Evolutionary conservation across 1,140 invertebrate genomes (phyloP), one percentile per base, ranked within the genome.

Genomic region (Drosophila virilis): DNA sequence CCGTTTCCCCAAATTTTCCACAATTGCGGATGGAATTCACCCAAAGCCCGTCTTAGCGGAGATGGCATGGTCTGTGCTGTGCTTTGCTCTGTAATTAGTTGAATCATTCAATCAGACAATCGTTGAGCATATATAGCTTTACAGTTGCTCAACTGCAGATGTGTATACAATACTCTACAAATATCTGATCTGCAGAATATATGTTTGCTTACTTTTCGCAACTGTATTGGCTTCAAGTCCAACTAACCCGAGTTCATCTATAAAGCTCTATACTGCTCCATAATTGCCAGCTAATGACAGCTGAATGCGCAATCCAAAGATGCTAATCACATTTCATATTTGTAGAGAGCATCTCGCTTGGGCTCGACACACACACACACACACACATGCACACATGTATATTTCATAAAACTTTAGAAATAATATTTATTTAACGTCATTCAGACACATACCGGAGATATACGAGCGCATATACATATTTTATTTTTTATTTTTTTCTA

Each of bases 381-480:
- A n/a, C n/a, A 64, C 22, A 28, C 22, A 28, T 28, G 22, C 22
- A n/a, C n/a, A n/a, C n/a, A 64, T 15, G 55, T 57, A 64, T 61
- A 61, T 45, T 61, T 35, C 48, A 62, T 43, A 43, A 70, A 69
- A 55, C 22, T 65, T 64, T 28, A 15, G 17, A 52, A 45, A 45
- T 45, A 70, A 74, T 70, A 74, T 74, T 74, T 70, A 45, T 33
- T 58, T 64, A 74, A 64, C 67, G 58, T 46, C 67, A 71, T 37
- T 64, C 35, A 28, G 38, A 32, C 22, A 10, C 48, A 50, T 50
- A 12, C 45, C 43, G 15, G 5, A 12, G 67, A 54, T 54, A 46
- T 40, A 51, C 13, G 32, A 22, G 32, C 13, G 28, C 17, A 43
- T 45, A 54, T n/a, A n/a, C n/a, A n/a, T 61, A 69, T 74, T 74